Base-by-base conservation (phyloP, 2,113 vertebrate species). In the Halcyon senegalensis region DNA sequence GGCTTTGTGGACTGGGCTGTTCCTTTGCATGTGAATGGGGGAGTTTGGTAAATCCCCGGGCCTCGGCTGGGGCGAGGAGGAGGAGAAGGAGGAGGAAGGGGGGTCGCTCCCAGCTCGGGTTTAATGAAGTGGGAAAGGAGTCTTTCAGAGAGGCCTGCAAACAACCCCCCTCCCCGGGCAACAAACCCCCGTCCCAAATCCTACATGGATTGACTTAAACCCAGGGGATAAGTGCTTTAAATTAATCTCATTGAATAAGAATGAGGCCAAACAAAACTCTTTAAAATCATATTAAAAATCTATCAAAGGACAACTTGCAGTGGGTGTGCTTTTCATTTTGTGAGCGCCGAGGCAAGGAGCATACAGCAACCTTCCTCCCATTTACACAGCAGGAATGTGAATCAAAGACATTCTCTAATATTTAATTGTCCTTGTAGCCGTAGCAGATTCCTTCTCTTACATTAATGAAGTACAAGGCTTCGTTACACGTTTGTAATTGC, bases 91-190 rank as follows among this genome's bases (percentile, higher is more conserved):
- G 9, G 51, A 20, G 59, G 53, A 74, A 16, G 60, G 90, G 68
- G 91, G 95, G 98, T 98, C 98, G 98, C 98, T 98, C 98, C 98
- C 98, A 97, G 98, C 98, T 98, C 99, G 97, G 98, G 99, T 99
- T 99, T 99, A 99, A 99, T 99, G 99, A 99, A 99, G 99, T 99
- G 99, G 98, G 99, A 99, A 98, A 98, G 98, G 98, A 99, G 98
- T 99, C 98, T 99, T 98, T 98, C 98, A 98, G 96, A 98, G 98
- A 98, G 98, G 98, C 98, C 98, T 98, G 98, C 98, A 99, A 98
- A 99, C 98, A 99, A 97, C 96, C 92, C 77, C 72, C 78, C 94
- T 85, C 74, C 89, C 93, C 55, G 67, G 50, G 94, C 96, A 97
- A 97, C 97, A 97, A 97, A 82, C 97, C 95, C 76, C 75, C 82